These are phyloP conservation scores for Caenorhabditis japonica DNA, from an alignment of 2,888 invertebrate species.

Conservation along the genomic window DNA sequence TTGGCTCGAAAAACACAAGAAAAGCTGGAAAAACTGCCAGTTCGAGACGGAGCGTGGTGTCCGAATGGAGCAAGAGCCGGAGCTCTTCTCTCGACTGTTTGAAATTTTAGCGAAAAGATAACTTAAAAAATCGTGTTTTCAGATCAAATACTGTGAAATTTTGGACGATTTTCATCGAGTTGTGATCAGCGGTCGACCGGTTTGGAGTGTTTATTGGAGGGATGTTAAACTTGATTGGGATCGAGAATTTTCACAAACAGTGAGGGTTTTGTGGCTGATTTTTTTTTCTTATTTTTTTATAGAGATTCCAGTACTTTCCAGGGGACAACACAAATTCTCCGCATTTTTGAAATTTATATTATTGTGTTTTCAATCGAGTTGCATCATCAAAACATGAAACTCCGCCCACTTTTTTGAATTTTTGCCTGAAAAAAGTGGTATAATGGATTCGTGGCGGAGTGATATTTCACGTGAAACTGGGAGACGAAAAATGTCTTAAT, in stretches of 20 bases:
- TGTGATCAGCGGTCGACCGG: conserved; percentile 12
- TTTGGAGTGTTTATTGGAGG: conserved; percentile 16
- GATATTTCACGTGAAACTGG: no score
- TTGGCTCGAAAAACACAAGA: background rate
- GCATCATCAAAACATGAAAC: no score
- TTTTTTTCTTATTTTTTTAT: no score
- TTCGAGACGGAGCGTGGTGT: conserved; percentile 48
- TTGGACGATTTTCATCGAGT: conserved; percentile 34
- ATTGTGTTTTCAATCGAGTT: no score
- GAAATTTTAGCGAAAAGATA: background rate
- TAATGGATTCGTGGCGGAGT: no score
- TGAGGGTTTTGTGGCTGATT: conserved; percentile 6
- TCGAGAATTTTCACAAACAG: background rate
- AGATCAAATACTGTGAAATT: conserved; percentile 28
- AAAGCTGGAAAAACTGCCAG: conserved; percentile 13
- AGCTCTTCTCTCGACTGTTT: conserved; percentile 26
- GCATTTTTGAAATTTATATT: no score
- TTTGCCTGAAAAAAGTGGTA: no score
- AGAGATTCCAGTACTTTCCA: no score
- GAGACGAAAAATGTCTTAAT: no score
- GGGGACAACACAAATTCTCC: no score
- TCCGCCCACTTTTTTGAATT: no score
- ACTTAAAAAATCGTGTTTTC: background rate
- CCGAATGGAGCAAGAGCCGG: conserved; percentile 45
- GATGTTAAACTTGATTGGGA: conserved; percentile 38